phyloP scores from a whole-genome alignment of 2,888 invertebrate genomes.

The Xestia c-nigrum region DNA sequence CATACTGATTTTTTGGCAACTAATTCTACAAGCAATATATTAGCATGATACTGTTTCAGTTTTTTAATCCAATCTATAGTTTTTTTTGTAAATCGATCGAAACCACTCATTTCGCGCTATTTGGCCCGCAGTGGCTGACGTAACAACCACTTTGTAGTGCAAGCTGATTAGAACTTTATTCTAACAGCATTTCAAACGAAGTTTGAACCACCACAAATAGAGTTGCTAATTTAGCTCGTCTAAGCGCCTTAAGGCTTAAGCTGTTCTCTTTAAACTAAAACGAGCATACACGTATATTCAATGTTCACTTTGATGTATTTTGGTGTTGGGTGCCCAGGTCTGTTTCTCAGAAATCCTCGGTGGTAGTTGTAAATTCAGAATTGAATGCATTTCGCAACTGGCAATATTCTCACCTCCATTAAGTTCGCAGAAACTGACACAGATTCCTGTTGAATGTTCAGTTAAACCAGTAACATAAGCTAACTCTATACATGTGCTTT shows the following conservation, averaged over 20 bases:
- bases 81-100: no score
- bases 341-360: background rate
- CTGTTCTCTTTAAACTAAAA: background rate
- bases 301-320: background rate
- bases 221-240: no score
- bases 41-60: no score
- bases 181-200: no score
- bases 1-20: no score
- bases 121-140: no score
- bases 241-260: background rate
- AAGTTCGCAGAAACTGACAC: background rate
- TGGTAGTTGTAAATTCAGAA: background rate
- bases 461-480: background rate
- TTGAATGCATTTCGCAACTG: conserved; percentile 8
- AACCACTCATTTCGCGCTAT: no score
- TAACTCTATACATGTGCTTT: background rate
- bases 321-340: background rate
- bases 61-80: no score
- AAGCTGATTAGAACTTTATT: no score
- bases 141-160: no score
- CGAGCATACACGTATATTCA: background rate
- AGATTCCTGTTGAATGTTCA: background rate
- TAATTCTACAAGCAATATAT: no score
- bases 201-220: no score
- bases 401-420: conserved; percentile 14